Base-by-base conservation (phyloP, 1,140 invertebrate species). In the Proales similis region DNA sequence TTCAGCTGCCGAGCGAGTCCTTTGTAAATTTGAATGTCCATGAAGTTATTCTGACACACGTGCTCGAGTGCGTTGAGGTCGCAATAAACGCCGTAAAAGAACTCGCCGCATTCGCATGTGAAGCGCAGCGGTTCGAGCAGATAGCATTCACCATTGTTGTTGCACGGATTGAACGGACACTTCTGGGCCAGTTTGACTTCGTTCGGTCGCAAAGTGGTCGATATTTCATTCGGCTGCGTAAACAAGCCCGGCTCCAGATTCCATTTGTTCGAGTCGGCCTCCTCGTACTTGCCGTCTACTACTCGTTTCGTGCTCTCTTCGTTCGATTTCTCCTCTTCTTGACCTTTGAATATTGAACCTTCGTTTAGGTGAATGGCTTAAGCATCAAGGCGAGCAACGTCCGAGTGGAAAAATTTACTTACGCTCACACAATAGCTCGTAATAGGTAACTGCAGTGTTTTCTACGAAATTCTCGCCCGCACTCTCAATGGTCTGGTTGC, bases 401-500 rank as follows among this genome's bases (percentile, higher is more conserved):
- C n/a, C n/a, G n/a, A n/a, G n/a, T n/a, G n/a, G n/a, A n/a, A n/a
- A n/a, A n/a, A n/a, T n/a, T n/a, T n/a, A n/a, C n/a, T n/a, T n/a
- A n/a, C n/a, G n/a, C n/a, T n/a, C 14, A 4, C 51, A 57, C 6
- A 22, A 19, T 14, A 57, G 26, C 30, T 57, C 51, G 32, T 57
- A 57, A 20, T 42, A 57, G 20, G 51, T 57, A 12, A 57, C 51
- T 11, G 11, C 36, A 14, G 29, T 57, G 36, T 57, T 57, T 26
- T 7, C 11, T 9, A 27, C 38, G 30, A 57, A 57, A 17, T 57
- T 20, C 3, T 12, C 38, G 22, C 11, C 36, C 20, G 51, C 51
- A 9, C n/a, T 42, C 27, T 42, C 45, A 17, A 57, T 57, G 2
- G 51, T 57, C 24, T 57, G 51, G 45, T 57, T 57, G 27, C 51